A percentile compares a stretch with the other conserved stretches of the same genome.
These are phyloP conservation scores for Syritta pipiens DNA, from an alignment of 2,888 invertebrate species.

Conservation along the genomic window DNA sequence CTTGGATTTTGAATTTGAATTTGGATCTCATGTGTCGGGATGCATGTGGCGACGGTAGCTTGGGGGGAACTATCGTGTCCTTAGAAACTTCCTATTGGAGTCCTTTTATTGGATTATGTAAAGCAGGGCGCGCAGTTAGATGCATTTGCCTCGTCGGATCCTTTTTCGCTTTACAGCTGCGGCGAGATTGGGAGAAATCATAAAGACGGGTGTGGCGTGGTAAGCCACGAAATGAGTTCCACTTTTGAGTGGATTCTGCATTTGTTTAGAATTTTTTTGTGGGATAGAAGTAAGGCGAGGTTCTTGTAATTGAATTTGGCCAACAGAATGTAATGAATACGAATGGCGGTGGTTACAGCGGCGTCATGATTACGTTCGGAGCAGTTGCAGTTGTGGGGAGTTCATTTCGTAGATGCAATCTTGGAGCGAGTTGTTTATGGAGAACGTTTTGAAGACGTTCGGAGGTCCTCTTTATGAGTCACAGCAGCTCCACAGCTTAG, in stretches of 20 bases:
- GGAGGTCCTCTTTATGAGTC: too few relatives aligned
- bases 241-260: slow-evolving; percentile 24
- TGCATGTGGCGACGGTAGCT: too few relatives aligned
- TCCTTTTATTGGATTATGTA: slow-evolving; percentile 57
- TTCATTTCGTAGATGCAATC: neutral
- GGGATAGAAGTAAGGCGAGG: neutral
- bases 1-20: too few relatives aligned
- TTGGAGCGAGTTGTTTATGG: too few relatives aligned
- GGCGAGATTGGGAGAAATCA: neutral
- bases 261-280: slow-evolving; percentile 14
- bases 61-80: too few relatives aligned
- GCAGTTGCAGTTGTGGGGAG: slow-evolving; percentile 14
- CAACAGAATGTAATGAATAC: slow-evolving; percentile 38
- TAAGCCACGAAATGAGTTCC: slow-evolving; percentile 31
- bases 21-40: too few relatives aligned
- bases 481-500: too few relatives aligned
- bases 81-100: slow-evolving; percentile 6
- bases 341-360: slow-evolving; percentile 23
- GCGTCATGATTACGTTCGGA: neutral
- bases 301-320: slow-evolving; percentile 45
- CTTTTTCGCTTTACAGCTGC: neutral
- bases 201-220: slow-evolving; percentile 21
- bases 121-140: slow-evolving; percentile 34
- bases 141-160: slow-evolving; percentile 31
- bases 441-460: too few relatives aligned